Evolutionary conservation across 2,113 vertebrate species (phyloP).

Genomic region (Pteruthius melanotis): DNA sequence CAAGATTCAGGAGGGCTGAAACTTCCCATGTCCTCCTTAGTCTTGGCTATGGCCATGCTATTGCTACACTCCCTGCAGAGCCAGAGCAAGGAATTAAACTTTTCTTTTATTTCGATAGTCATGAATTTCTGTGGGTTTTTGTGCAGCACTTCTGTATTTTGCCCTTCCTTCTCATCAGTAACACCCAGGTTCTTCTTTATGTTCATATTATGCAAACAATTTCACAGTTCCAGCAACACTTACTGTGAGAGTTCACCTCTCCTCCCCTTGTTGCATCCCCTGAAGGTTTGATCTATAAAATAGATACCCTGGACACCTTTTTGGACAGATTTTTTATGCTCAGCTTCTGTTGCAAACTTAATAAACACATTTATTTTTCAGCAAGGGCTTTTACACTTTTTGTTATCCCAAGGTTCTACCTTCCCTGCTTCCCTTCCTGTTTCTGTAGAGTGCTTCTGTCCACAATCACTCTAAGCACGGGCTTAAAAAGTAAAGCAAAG

Average conservation of each 20-base stretch:
- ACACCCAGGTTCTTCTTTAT: not conserved
- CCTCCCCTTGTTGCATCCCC: not conserved
- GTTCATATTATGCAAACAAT: not conserved
- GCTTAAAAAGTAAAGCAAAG: not conserved
- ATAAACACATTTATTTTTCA: not conserved
- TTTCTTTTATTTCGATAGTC: not conserved
- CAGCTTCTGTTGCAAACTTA: not conserved
- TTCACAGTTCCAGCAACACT: not conserved
- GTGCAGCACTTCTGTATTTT: not conserved
- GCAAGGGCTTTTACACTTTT: not conserved
- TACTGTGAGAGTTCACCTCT: not conserved
- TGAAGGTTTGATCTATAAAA: not conserved
- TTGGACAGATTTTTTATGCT: not conserved
- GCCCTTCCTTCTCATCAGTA: not conserved
- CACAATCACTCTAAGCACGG: not conserved
- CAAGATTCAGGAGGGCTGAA: not conserved
- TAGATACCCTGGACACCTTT: not conserved
- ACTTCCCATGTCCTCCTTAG: not conserved
- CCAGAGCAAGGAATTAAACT: not conserved
- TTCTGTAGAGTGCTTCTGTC: not conserved
- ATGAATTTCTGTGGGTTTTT: not conserved
- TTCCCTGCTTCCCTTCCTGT: not conserved
- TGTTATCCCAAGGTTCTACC: not conserved
- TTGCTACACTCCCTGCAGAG: not conserved
- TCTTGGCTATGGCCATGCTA: not conserved